Percentiles rank a stretch among this genome's conserved stretches.
Evolutionary conservation across 2,888 invertebrate genomes (phyloP).

Genomic region (Petrolisthes manimaculis): DNA sequence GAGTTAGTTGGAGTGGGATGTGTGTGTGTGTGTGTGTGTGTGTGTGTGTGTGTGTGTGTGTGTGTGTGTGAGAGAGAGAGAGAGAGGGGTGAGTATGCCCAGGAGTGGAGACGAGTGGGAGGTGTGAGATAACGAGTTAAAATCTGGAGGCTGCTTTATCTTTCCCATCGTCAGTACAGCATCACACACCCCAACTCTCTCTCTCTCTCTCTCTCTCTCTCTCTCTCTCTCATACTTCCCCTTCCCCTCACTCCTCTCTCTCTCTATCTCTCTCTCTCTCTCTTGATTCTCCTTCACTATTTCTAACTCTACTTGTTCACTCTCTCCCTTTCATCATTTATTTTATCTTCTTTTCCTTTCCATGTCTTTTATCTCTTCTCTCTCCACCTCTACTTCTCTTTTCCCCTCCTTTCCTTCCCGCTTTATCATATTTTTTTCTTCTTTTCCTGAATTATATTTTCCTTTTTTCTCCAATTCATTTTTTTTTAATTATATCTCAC

Average conservation of each 20-base stretch:
- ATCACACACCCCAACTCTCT: not conserved
- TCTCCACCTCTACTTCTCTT: not conserved
- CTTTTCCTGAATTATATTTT: not conserved
- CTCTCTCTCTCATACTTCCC: not conserved
- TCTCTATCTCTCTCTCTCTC: not conserved
- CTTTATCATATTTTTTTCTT: not conserved
- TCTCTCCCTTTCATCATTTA: not conserved
- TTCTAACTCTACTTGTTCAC: too few species aligned
- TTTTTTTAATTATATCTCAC: not conserved
- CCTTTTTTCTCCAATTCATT: not conserved
- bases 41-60: conserved; percentile 22
- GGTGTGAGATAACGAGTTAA: too few species aligned
- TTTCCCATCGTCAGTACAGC: not conserved
- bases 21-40: conserved; percentile 14
- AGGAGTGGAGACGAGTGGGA: too few species aligned
- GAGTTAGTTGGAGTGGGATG: not conserved
- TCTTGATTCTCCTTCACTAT: not conserved
- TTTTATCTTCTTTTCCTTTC: not conserved
- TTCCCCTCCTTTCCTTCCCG: not conserved
- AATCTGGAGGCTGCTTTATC: not conserved
- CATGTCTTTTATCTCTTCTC: not conserved
- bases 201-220: not conserved
- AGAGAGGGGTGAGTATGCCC: too few species aligned
- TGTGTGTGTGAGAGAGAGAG: conserved; percentile 1
- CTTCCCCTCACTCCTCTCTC: not conserved